Percentiles rank a stretch among this genome's conserved stretches.
Evolutionary conservation across 2,888 invertebrate genomes (phyloP).

Genomic region (Torymus aiolomorphi): DNA sequence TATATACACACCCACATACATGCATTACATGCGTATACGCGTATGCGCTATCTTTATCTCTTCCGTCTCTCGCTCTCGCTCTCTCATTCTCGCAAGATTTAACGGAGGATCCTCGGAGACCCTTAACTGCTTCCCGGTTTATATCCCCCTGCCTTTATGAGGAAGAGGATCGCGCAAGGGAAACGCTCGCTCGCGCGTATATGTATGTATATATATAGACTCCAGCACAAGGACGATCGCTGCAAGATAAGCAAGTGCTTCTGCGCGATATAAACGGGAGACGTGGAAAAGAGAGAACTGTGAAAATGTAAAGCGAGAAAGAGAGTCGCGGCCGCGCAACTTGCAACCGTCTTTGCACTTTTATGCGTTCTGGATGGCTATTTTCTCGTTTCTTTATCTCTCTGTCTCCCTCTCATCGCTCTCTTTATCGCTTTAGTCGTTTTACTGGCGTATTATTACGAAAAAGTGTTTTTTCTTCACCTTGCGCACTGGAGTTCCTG

Average conservation of each 20-base stretch:
- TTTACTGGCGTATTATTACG: slow-evolving; percentile 47
- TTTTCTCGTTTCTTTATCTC: background rate
- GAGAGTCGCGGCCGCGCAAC: background rate
- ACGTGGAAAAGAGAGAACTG: slow-evolving; percentile 39
- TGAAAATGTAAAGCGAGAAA: slow-evolving; percentile 44
- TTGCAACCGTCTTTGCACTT: slow-evolving; percentile 3
- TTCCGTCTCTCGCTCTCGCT: background rate
- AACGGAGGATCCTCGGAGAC: slow-evolving; percentile 23
- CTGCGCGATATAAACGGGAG: slow-evolving; percentile 34
- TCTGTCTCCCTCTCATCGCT: background rate
- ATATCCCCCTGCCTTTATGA: slow-evolving; percentile 41
- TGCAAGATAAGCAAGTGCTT: slow-evolving; percentile 34
- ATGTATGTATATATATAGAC: background rate
- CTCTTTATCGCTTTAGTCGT: slow-evolving; percentile 23
- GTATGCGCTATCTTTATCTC: slow-evolving; percentile 6
- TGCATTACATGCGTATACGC: no score
- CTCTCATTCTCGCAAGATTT: slow-evolving; percentile 45
- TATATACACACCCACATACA: no score
- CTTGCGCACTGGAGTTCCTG: no score
- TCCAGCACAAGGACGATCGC: slow-evolving; percentile 23
- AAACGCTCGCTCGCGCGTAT: background rate
- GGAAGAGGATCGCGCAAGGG: slow-evolving; percentile 3
- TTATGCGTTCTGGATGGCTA: slow-evolving; percentile 37
- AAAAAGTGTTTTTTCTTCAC: slow-evolving; percentile 9
- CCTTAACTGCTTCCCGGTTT: slow-evolving; percentile 46